Evolutionary conservation across 2,888 invertebrate species (phyloP), one percentile per base, ranked within the genome.

Genomic region (Patella pellucida): DNA sequence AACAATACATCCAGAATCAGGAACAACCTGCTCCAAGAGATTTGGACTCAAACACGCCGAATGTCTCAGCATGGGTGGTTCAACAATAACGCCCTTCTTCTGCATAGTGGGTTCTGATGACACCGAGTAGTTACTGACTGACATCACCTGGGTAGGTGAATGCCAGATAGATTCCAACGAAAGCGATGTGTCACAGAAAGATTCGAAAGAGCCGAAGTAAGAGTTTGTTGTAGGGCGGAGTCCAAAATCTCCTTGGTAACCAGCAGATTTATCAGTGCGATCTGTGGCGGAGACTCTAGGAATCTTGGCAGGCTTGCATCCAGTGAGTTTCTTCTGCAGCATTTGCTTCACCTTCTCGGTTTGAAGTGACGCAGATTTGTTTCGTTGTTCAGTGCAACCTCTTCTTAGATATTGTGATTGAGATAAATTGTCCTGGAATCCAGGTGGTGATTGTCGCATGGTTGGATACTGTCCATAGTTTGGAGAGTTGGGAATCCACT

Each of bases 301-400:
- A 23, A 86, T 76, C 80, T 88, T 88, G 16, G 73, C 78, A 16
- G 86, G 86, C 67, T 82, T 84, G 74, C 86, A 86, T 15, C 84
- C 81, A 76, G 84, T 85, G n/a, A 88, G 81, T 79, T 88, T 88
- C 72, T 87, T 82, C 77, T 87, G 87, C 69, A 88, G 79, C 71
- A 79, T 78, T 27, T 86, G 85, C 75, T 85, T 84, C 51, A 88
- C 83, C 23, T 84, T 85, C 73, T 85, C 84, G 14, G 85, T 83
- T 68, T 86, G 87, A 19, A 82, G 85, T 56, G 81, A 82, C n/a
- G 77, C 23, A 23, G 62, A 11, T 19, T 19, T 62, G 23, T 19
- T 9, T 12, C 19, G 78, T 62, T 72, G 74, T 12, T 75, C 52
- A 69, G 69, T 67, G 51, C 54, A 67, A 15, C 52, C 52, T 23